A percentile compares a stretch with the other conserved stretches of the same genome.
phyloP scores from a whole-genome alignment of 2,888 invertebrate species.

The Iphiclides podalirius region DNA sequence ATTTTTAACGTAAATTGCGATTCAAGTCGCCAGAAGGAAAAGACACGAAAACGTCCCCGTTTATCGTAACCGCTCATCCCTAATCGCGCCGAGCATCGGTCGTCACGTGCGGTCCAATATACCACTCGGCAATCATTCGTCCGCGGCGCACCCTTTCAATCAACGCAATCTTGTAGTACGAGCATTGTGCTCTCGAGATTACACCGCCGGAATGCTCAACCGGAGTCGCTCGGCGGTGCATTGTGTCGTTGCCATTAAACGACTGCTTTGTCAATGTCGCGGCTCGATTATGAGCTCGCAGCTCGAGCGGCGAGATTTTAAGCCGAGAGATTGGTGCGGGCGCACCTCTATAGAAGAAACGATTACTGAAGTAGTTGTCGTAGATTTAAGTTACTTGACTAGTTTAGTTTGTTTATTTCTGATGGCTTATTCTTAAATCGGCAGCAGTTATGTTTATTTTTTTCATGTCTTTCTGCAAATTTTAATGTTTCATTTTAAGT shows the following conservation, averaged over 20 bases:
- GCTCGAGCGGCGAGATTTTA: constrained; percentile 2
- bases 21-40: no score
- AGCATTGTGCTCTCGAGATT: constrained; percentile 19
- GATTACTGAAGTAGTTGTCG: constrained; percentile 1
- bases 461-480: no score
- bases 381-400: no score
- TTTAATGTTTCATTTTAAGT: no score
- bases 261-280: constrained; percentile 32
- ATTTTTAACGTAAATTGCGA: no score
- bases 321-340: neutral
- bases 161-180: constrained; percentile 15
- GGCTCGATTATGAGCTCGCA: constrained; percentile 8
- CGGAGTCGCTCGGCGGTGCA: constrained; percentile 1
- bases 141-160: constrained; percentile 22
- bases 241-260: constrained; percentile 28
- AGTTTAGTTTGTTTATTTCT: no score
- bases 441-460: no score
- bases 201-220: constrained; percentile 7
- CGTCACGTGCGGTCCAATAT: constrained; percentile 2
- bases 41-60: neutral
- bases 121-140: constrained; percentile 5
- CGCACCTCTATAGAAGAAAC: neutral
- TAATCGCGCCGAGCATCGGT: constrained; percentile 5
- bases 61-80: neutral
- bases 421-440: no score